Percentiles rank a stretch among this genome's conserved stretches.
These are phyloP conservation scores for Watsonalla binaria DNA, from an alignment of 2,888 invertebrate genomes.

Conservation along the genomic window DNA sequence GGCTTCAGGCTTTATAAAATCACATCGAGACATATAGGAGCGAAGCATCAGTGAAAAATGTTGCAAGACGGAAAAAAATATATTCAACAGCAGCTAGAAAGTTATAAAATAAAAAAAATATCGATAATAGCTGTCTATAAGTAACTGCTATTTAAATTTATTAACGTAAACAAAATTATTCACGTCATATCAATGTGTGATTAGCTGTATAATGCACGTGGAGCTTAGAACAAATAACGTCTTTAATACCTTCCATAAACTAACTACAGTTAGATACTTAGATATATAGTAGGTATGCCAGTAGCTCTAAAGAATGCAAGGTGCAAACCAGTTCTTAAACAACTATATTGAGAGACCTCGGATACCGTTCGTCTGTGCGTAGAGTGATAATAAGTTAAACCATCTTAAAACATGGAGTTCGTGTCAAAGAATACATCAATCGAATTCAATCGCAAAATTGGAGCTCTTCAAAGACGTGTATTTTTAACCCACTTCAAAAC, in stretches of 20 bases:
- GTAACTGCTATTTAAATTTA: neutral
- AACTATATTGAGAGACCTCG: constrained; percentile 22
- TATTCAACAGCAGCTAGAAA: too few relatives aligned
- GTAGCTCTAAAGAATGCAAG: constrained; percentile 8
- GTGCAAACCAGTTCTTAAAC: constrained; percentile 34
- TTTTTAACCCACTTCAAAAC: neutral
- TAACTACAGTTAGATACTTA: neutral
- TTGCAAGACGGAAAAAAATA: too few relatives aligned
- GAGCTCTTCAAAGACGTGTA: neutral
- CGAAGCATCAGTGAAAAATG: too few relatives aligned
- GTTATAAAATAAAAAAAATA: neutral
- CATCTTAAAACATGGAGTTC: constrained; percentile 13
- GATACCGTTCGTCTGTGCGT: constrained; percentile 15
- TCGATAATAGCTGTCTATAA: neutral
- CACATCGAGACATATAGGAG: too few relatives aligned
- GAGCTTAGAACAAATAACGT: neutral
- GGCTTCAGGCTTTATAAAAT: too few relatives aligned
- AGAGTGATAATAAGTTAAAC: constrained; percentile 27
- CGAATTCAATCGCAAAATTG: neutral
- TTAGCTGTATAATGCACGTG: neutral
- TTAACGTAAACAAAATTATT: neutral
- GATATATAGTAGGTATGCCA: neutral
- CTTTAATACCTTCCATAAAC: neutral
- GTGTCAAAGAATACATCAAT: neutral
- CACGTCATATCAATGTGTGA: neutral